Conservation (phyloP, 2,888 invertebrate species). For the Himalopsyche anomala region DNA sequence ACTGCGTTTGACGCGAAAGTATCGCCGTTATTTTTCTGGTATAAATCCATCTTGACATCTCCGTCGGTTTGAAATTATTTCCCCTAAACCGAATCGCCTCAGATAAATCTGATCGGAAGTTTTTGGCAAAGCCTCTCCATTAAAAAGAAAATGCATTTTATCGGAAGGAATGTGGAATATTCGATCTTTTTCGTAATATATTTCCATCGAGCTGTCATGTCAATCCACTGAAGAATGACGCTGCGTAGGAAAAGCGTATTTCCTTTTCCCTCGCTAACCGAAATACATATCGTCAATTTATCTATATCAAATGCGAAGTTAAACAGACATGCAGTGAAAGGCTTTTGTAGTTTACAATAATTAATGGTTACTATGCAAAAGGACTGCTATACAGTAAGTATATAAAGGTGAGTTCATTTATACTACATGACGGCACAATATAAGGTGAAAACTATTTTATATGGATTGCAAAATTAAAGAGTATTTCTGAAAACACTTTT, state of each 20-base stretch:
- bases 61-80: background rate
- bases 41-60: no score
- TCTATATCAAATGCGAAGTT: conserved; percentile 21
- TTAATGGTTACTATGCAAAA: background rate
- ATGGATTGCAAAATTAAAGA: no score
- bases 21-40: no score
- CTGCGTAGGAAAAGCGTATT: background rate
- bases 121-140: conserved; percentile 10
- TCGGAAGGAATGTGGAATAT: conserved; percentile 12
- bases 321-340: conserved; percentile 3
- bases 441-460: no score
- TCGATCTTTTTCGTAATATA: conserved; percentile 24
- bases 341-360: conserved; percentile 20
- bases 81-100: background rate
- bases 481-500: no score
- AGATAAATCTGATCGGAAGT: conserved; percentile 8
- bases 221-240: conserved; percentile 18
- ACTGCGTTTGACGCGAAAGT: no score
- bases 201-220: conserved; percentile 37
- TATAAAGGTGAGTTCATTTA: no score
- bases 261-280: background rate
- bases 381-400: no score
- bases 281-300: conserved; percentile 35
- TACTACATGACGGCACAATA: no score
- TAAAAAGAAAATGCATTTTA: conserved; percentile 40